Evolutionary conservation across 2,797 vertebrate species (phyloP), one percentile per base, ranked within the genome.

Genomic region (Chrosomus eos): DNA sequence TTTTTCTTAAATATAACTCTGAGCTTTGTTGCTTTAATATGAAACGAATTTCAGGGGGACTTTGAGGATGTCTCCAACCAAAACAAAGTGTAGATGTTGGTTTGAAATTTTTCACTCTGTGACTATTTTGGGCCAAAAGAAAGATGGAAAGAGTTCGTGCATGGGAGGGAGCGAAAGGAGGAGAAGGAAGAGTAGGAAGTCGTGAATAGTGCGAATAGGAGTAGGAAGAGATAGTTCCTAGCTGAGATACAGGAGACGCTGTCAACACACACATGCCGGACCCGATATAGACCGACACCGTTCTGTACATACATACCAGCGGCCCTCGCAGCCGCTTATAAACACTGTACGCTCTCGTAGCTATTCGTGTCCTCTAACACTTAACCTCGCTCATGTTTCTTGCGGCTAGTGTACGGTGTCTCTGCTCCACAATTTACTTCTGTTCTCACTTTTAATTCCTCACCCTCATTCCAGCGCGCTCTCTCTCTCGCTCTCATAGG

Each of bases 151-250:
- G 73, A 66, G 62, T 19, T 40, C 16, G 72, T 19, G 81, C 7
- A 38, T 48, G 78, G 19, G 60, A 88, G 43, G 86, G 88, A 90
- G 87, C 31, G 74, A 90, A 90, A 77, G 6, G 23, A 33, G 36
- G 58, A 64, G 23, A 72, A 90, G 90, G 87, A 64, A 71, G 75
- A 81, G 85, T 86, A 91, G 92, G 93, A 93, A 92, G 90, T 78
- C 23, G 76, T 5, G 81, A 82, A 6, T 33, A 72, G 89, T 93
- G 92, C 90, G 93, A 93, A 88, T 86, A 85, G 89, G 90, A 92
- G 90, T 70, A 93, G 93, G 92, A 94, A 94, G 92, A 93, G 92
- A 88, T 87, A 93, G 92, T 93, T 94, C 93, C 92, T 88, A 90
- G 87, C 73, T 90, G 91, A 91, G 91, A 92, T 89, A 90, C 85